These are phyloP conservation scores for Furcifer pardalis DNA, from an alignment of 2,797 vertebrate genomes.

Conservation along the genomic window DNA sequence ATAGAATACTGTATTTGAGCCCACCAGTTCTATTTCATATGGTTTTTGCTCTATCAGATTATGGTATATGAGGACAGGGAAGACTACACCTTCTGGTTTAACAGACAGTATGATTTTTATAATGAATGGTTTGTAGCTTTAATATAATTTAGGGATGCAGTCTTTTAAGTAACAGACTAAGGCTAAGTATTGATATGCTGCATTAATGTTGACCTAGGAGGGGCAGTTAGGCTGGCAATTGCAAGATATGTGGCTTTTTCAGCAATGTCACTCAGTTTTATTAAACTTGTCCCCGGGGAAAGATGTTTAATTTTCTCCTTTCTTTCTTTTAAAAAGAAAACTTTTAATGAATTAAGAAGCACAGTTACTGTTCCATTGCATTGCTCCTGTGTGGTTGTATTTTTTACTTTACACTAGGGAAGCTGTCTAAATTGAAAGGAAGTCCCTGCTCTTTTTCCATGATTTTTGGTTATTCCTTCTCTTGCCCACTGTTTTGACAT, in stretches of 20 bases:
- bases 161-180: background rate
- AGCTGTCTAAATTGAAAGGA: too few relatives aligned
- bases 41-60: background rate
- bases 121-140: constrained; percentile 69
- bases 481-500: too few relatives aligned
- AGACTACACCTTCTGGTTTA: constrained; percentile 73
- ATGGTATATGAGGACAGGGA: constrained; percentile 62
- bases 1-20: too few relatives aligned
- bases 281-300: too few relatives aligned
- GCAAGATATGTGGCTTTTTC: background rate
- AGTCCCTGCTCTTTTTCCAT: too few relatives aligned
- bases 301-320: background rate
- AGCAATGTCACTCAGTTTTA: too few relatives aligned
- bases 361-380: too few relatives aligned
- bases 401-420: too few relatives aligned
- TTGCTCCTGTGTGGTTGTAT: too few relatives aligned
- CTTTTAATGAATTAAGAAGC: background rate
- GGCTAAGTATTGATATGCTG: background rate
- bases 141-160: constrained; percentile 15
- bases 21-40: background rate
- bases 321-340: background rate
- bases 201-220: background rate
- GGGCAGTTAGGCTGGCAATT: background rate
- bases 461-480: too few relatives aligned
- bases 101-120: constrained; percentile 72